Evolutionary conservation across 2,888 invertebrate species (phyloP).

Genomic region (Pollenia labialis): DNA sequence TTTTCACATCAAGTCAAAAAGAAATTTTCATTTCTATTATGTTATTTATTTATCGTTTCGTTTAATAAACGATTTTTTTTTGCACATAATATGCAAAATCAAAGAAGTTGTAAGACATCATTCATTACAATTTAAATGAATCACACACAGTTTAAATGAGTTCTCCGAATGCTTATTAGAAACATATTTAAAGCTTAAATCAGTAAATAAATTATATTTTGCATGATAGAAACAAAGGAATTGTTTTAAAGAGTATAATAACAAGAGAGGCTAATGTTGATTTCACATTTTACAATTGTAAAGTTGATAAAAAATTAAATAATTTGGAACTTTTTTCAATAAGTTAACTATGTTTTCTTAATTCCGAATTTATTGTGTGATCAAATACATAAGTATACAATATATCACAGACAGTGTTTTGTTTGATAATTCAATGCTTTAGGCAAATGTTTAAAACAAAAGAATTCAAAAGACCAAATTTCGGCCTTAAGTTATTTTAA

Average conservation of each 20-base stretch:
- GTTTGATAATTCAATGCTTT: constrained; percentile 22
- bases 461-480: constrained; percentile 2
- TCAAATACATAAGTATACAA: background rate
- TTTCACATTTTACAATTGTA: background rate
- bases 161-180: background rate
- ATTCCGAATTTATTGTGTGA: background rate
- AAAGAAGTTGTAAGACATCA: constrained; percentile 14
- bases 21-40: constrained; percentile 2
- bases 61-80: constrained; percentile 59
- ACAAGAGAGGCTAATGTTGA: background rate
- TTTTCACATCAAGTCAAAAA: constrained; percentile 1
- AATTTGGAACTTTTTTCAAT: too few relatives aligned
- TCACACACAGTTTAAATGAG: constrained; percentile 26
- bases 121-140: constrained; percentile 32
- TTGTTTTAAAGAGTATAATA: background rate
- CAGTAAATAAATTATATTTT: constrained; percentile 48
- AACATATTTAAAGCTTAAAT: constrained; percentile 34
- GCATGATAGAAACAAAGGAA: background rate
- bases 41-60: constrained; percentile 10
- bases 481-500: constrained; percentile 2
- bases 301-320: background rate
- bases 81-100: constrained; percentile 27
- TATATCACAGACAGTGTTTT: background rate
- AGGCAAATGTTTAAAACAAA: background rate
- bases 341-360: too few relatives aligned